phyloP scores from a whole-genome alignment of 2,888 invertebrate species.

The Oscheius onirici region DNA sequence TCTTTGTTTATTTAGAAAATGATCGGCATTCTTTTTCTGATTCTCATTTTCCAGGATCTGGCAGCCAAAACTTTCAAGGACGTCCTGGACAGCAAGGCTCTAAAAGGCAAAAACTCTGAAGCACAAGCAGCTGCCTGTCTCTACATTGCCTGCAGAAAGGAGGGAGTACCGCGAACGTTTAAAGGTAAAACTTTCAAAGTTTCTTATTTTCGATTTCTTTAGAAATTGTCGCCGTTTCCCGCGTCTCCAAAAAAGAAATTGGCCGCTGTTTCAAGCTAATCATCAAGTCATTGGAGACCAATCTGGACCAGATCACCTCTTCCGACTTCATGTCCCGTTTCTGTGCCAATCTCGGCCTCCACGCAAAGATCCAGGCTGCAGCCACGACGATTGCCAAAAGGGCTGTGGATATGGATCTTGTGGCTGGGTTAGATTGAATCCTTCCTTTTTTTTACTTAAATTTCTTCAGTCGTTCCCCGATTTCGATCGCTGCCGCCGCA shows the following conservation, averaged over 20 bases:
- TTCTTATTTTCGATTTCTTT: constrained; percentile 36
- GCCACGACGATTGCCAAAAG: constrained; percentile 96
- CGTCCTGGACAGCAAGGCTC: constrained; percentile 70
- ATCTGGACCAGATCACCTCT: constrained; percentile 94
- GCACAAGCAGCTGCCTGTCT: constrained; percentile 94
- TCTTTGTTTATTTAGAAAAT: background rate
- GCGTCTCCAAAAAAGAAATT: constrained; percentile 96
- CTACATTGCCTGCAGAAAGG: constrained; percentile 97
- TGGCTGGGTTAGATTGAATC: constrained; percentile 80
- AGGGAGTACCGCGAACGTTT: constrained; percentile 97
- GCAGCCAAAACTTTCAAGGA: constrained; percentile 97
- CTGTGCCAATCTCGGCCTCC: constrained; percentile 86
- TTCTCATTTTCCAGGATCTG: constrained; percentile 79
- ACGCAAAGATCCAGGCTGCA: constrained; percentile 77
- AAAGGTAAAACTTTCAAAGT: constrained; percentile 73
- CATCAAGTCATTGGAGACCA: constrained; percentile 92
- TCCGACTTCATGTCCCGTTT: constrained; percentile 93
- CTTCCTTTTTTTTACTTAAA: background rate
- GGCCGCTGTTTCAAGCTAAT: constrained; percentile 97
- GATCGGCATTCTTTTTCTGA: no score
- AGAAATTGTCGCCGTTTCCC: constrained; percentile 96
- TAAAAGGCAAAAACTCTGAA: constrained; percentile 64
- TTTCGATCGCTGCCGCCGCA: constrained; percentile 97
- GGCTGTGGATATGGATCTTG: constrained; percentile 95
- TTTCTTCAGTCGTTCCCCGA: constrained; percentile 83